phyloP scores from a whole-genome alignment of 2,113 vertebrate genomes.

The Odocoileus virginianus region DNA sequence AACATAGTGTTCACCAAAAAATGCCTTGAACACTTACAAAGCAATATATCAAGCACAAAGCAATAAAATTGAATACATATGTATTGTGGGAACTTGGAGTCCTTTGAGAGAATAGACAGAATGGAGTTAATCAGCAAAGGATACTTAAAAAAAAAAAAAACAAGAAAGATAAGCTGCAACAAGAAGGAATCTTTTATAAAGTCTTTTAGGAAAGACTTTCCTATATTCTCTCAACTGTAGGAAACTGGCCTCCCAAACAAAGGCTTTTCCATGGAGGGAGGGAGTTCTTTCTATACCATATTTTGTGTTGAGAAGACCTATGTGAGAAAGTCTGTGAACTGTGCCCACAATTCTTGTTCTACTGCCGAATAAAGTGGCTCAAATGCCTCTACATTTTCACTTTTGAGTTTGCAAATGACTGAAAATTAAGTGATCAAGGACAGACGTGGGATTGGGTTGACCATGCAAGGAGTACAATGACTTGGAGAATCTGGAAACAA shows the following conservation, averaged over 20 bases:
- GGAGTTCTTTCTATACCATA: not conserved
- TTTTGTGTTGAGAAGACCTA: not conserved
- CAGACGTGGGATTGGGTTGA: not conserved
- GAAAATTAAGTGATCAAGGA: conserved; percentile 47
- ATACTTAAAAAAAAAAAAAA: not conserved
- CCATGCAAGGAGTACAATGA: not conserved
- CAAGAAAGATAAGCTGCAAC: conserved; percentile 40
- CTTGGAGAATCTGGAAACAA: conserved; percentile 68
- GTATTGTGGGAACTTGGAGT: conserved; percentile 63
- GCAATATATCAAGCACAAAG: conserved; percentile 60
- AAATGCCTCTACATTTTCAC: not conserved
- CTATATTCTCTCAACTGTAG: not conserved
- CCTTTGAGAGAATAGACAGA: conserved; percentile 56
- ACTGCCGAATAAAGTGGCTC: not conserved
- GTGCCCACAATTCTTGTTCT: not conserved
- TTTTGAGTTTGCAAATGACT: conserved; percentile 34
- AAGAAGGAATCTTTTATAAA: conserved; percentile 30
- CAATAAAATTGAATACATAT: conserved; percentile 68
- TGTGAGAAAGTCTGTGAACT: not conserved
- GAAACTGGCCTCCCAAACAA: not conserved
- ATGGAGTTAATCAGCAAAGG: conserved; percentile 58
- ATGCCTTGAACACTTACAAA: conserved; percentile 59
- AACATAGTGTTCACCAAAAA: conserved; percentile 60
- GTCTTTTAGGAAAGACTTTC: not conserved
- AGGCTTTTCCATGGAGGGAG: not conserved